These are phyloP conservation scores for Doris montereyensis DNA, from an alignment of 2,888 invertebrate genomes.

Conservation along the genomic window DNA sequence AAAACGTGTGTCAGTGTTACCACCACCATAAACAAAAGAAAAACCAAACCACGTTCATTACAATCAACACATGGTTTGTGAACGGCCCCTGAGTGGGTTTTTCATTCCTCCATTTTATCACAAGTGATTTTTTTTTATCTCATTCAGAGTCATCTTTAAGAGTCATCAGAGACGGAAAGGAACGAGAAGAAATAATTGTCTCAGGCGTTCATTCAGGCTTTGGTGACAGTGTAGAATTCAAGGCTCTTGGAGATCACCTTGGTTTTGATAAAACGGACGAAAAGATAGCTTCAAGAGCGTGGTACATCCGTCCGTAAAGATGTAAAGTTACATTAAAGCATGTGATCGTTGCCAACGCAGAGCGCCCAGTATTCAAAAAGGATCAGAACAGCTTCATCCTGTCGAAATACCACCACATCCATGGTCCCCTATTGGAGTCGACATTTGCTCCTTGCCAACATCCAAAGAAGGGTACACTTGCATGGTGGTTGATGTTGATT, in stretches of 20 bases:
- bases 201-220: neutral
- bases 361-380: neutral
- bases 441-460: slow-evolving; percentile 20
- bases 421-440: slow-evolving; percentile 24
- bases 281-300: slow-evolving; percentile 9
- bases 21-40: too few species aligned
- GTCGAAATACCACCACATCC: slow-evolving; percentile 4
- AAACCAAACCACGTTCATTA: too few species aligned
- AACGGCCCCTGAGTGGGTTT: too few species aligned
- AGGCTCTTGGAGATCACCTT: slow-evolving; percentile 7
- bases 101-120: neutral
- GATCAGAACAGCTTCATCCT: neutral
- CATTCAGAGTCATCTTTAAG: neutral
- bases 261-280: slow-evolving; percentile 14
- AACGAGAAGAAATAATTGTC: neutral
- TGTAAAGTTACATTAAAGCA: slow-evolving; percentile 7
- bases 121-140: neutral
- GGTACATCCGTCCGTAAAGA: slow-evolving; percentile 14
- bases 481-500: slow-evolving; percentile 27
- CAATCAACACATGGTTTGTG: too few species aligned
- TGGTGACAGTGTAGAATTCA: slow-evolving; percentile 11
- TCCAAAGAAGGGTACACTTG: slow-evolving; percentile 23
- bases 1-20: too few species aligned
- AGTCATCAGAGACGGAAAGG: neutral
- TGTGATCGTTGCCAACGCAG: slow-evolving; percentile 10